Conservation (phyloP, 2,113 vertebrate genomes). For the Serilophus lunatus region DNA sequence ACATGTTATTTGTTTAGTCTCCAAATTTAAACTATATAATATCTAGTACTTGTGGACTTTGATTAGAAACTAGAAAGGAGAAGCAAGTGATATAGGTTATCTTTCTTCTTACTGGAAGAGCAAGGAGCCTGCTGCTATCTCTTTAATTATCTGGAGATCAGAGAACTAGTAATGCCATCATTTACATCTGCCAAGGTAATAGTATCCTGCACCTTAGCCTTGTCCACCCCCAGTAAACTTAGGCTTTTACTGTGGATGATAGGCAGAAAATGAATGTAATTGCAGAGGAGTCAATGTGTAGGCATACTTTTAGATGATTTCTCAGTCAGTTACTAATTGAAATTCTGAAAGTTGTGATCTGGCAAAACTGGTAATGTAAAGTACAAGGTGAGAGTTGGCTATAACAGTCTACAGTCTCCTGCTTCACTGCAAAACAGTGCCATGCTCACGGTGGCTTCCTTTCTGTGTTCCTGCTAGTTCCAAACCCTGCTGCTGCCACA, state of each 20-base stretch:
- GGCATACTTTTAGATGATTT: slow-evolving; percentile 13
- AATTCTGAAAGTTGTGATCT: slow-evolving; percentile 9
- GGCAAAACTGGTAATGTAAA: not conserved
- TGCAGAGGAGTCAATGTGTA: slow-evolving; percentile 8
- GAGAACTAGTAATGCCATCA: not conserved
- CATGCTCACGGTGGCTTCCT: not conserved
- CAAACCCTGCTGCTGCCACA: slow-evolving; percentile 75
- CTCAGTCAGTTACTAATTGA: slow-evolving; percentile 31
- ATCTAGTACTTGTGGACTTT: not conserved
- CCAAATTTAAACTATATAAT: not conserved
- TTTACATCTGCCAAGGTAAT: slow-evolving; percentile 22
- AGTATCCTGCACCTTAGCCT: not conserved
- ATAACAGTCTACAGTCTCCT: not conserved
- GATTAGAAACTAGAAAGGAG: not conserved
- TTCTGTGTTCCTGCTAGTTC: slow-evolving; percentile 48
- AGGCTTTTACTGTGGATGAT: not conserved
- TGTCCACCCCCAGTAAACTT: not conserved
- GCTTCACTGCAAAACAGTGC: not conserved
- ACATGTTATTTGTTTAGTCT: not conserved
- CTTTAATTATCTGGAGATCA: not conserved
- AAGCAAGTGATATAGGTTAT: not conserved
- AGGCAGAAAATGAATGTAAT: slow-evolving; percentile 1
- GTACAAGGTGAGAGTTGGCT: not conserved
- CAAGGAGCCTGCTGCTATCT: not conserved
- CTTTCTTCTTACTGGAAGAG: not conserved